A percentile compares a stretch with the other conserved stretches of the same genome.
These are phyloP conservation scores for Alcis repandata DNA, from an alignment of 2,888 invertebrate species.

Conservation along the genomic window DNA sequence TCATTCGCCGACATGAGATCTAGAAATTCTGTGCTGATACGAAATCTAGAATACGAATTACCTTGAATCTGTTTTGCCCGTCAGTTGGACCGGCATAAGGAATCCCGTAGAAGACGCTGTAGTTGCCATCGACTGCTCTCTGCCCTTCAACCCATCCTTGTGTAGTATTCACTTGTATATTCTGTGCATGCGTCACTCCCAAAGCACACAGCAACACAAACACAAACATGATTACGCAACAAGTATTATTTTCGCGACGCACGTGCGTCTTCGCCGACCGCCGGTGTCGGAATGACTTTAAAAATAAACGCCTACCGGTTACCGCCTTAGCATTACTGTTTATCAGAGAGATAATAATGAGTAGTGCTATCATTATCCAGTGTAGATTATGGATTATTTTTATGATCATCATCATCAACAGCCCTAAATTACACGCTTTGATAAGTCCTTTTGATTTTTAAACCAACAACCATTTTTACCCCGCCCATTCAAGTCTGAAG, in stretches of 20 bases:
- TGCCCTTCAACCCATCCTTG: conserved; percentile 68
- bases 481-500: no score
- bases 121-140: conserved; percentile 59
- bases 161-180: conserved; percentile 65
- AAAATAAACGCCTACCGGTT: conserved; percentile 21
- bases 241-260: conserved; percentile 16
- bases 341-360: conserved; percentile 49
- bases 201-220: conserved; percentile 49
- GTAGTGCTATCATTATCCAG: conserved; percentile 12
- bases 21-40: no score
- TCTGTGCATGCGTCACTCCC: conserved; percentile 55
- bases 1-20: no score
- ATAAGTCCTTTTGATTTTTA: no score
- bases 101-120: conserved; percentile 69
- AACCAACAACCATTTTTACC: no score
- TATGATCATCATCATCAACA: background rate
- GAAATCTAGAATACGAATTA: conserved; percentile 41
- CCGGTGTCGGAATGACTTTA: conserved; percentile 24
- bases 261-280: conserved; percentile 32
- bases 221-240: conserved; percentile 48
- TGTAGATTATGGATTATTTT: background rate
- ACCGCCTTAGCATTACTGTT: conserved; percentile 23
- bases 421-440: background rate
- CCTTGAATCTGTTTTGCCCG: conserved; percentile 70
- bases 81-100: conserved; percentile 69